Evolutionary conservation across 2,797 vertebrate species (phyloP), one percentile per base, ranked within the genome.

Genomic region (Kryptopterus vitreolus): DNA sequence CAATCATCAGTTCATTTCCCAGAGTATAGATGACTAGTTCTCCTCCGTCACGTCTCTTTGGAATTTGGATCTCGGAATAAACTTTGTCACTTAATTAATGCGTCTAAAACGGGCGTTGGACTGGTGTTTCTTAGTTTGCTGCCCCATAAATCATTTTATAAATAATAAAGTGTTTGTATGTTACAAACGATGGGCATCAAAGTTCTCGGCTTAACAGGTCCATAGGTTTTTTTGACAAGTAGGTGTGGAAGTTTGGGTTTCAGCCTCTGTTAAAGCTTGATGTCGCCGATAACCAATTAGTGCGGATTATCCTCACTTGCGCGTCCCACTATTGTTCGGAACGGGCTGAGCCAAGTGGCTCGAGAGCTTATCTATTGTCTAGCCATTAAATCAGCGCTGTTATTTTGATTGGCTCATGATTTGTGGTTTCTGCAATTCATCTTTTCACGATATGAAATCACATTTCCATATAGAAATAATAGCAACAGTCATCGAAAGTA

Each of bases 241-340:
- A 87, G 86, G 84, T 90, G 90, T 82, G 85, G 80, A 79, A 70
- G 86, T 90, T 82, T 68, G 63, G 87, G 92, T 93, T 93, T 93
- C 92, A 90, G 86, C 85, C 89, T 71, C 84, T 50, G 53, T 53
- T 81, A 88, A 78, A 80, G 75, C 79, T 88, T 90, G 89, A 88
- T 86, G 86, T 65, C 87, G 78, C 76, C 82, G 77, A 91, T 92
- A 87, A 91, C 88, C 91, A 92, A 93, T 94, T 92, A 93, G 85
- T 86, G 46, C 38, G 91, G 93, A 95, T 95, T 93, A 93, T 94
- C 90, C 82, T 91, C 91, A 92, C 89, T 88, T 90, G 66, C 58
- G 65, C 85, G 61, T 75, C 31, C 24, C 84, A 10, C 86, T 18
- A 85, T 89, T 91, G 90, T 89, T 63, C 26, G 55, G 24, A 55